Percentiles rank a stretch among this genome's conserved stretches.
phyloP scores from a whole-genome alignment of 2,888 invertebrate species.

The Exocentrus adspersus region DNA sequence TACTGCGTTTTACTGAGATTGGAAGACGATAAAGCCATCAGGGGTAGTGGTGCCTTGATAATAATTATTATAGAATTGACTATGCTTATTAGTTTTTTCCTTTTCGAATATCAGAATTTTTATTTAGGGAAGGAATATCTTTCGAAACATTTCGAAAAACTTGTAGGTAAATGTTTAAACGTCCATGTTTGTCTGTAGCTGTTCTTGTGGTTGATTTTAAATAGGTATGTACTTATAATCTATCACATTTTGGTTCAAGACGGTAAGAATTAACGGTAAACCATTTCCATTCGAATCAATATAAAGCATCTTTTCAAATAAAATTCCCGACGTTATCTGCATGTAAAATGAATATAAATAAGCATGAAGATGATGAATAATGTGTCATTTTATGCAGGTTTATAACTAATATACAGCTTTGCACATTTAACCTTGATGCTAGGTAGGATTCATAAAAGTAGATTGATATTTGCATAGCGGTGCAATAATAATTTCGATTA shows the following conservation, averaged over 20 bases:
- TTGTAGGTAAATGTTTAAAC: too few relatives aligned
- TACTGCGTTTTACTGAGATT: too few relatives aligned
- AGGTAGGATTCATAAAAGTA: conserved; percentile 22
- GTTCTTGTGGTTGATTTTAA: too few relatives aligned
- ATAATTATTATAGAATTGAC: too few relatives aligned
- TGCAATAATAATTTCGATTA: conserved; percentile 23
- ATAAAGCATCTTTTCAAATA: conserved; percentile 22
- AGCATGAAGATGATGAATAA: conserved; percentile 36
- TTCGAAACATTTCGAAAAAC: too few relatives aligned
- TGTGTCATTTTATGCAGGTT: conserved; percentile 34
- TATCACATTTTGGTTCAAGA: not conserved
- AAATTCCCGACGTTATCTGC: conserved; percentile 32
- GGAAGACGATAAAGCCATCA: too few relatives aligned
- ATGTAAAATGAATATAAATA: conserved; percentile 29
- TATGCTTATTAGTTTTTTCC: too few relatives aligned
- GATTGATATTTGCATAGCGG: conserved; percentile 14
- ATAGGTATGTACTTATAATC: too few relatives aligned
- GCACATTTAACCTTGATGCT: conserved; percentile 30
- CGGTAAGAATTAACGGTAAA: conserved; percentile 27
- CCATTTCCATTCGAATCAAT: conserved; percentile 32
- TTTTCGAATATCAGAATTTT: too few relatives aligned
- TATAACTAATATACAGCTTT: conserved; percentile 33
- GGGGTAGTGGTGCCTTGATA: too few relatives aligned
- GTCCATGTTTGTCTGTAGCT: too few relatives aligned
- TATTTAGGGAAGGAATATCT: too few relatives aligned